A percentile compares a stretch with the other conserved stretches of the same genome.
Conservation (phyloP, 2,797 vertebrate species). For the Pangasius mekongensis region DNA sequence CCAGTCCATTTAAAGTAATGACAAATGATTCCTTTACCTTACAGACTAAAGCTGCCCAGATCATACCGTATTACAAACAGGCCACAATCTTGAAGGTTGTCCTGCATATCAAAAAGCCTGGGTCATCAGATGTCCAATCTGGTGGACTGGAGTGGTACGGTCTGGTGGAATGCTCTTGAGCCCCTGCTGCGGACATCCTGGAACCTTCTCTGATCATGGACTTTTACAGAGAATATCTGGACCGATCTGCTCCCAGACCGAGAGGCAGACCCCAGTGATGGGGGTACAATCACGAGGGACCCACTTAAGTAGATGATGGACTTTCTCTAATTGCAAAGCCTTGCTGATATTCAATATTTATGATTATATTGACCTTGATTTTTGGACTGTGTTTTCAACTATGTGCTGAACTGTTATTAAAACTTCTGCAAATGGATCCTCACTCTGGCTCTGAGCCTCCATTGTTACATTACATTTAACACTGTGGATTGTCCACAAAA, state of each 20-base stretch:
- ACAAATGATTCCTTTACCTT: neutral
- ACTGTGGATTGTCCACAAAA: neutral
- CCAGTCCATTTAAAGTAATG: neutral
- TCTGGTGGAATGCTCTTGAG: neutral
- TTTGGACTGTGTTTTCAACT: neutral
- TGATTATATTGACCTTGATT: neutral
- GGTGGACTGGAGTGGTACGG: neutral
- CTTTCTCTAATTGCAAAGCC: neutral
- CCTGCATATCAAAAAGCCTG: neutral
- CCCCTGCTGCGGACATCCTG: neutral
- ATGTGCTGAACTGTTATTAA: neutral
- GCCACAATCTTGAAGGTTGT: neutral
- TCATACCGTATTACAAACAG: no score
- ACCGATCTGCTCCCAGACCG: neutral
- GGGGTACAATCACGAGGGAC: neutral
- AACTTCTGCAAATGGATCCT: neutral
- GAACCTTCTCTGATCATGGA: neutral
- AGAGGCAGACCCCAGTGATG: neutral
- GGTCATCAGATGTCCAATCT: neutral
- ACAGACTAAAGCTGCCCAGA: neutral
- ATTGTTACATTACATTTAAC: neutral
- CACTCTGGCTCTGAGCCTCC: neutral
- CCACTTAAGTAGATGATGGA: neutral
- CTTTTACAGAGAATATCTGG: neutral
- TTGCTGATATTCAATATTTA: neutral